Evolutionary conservation across 2,888 invertebrate genomes (phyloP).

Genomic region (Drosophila putrida): DNA sequence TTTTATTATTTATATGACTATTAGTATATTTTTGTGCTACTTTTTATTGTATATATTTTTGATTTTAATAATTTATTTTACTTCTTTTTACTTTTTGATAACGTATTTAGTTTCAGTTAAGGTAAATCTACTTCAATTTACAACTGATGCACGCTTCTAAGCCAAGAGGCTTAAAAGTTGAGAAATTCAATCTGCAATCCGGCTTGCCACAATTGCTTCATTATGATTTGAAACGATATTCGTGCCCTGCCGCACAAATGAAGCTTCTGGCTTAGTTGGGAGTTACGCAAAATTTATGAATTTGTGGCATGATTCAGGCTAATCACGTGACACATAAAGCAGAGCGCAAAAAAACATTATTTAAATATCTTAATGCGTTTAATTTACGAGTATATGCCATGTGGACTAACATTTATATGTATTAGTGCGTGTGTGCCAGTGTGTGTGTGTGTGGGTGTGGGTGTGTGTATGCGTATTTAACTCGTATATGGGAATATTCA

Average conservation of each 20-base stretch:
- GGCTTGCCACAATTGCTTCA: constrained; percentile 43
- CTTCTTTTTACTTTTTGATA: too few relatives aligned
- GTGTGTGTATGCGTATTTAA: constrained; percentile 15
- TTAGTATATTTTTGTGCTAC: too few relatives aligned
- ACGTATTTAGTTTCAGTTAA: too few relatives aligned
- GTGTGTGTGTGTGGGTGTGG: constrained; percentile 6
- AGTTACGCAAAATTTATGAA: constrained; percentile 72
- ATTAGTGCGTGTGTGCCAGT: background rate
- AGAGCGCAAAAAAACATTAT: constrained; percentile 59
- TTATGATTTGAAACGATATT: constrained; percentile 36
- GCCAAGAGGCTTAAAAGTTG: background rate
- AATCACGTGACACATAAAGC: constrained; percentile 68
- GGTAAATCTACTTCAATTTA: background rate
- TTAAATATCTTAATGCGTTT: constrained; percentile 79
- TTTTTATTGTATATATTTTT: too few relatives aligned
- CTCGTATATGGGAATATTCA: constrained; percentile 59
- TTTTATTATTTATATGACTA: too few relatives aligned
- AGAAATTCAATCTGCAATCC: constrained; percentile 11
- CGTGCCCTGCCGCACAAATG: constrained; percentile 22
- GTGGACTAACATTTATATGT: constrained; percentile 39
- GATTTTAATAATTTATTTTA: too few relatives aligned
- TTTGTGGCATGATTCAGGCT: constrained; percentile 72
- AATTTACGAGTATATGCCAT: constrained; percentile 75
- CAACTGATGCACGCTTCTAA: background rate
- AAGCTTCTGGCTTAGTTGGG: constrained; percentile 19